phyloP scores from a whole-genome alignment of 2,888 invertebrate genomes.

The Diarsia rubi region DNA sequence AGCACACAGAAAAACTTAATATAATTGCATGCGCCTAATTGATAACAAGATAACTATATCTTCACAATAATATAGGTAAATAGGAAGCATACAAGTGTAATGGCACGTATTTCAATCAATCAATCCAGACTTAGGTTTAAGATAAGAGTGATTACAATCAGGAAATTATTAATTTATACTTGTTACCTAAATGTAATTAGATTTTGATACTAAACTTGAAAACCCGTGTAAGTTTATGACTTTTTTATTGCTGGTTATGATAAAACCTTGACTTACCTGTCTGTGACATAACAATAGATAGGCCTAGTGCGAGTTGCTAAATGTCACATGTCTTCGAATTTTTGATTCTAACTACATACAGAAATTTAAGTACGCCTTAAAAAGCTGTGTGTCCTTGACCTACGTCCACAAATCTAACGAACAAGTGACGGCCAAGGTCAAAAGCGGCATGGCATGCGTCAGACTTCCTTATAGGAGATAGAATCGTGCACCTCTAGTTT shows the following conservation, averaged over 20 bases:
- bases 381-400: neutral
- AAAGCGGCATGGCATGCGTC: neutral
- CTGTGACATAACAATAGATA: conserved; percentile 15
- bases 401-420: neutral
- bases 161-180: conserved; percentile 36
- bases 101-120: conserved; percentile 37
- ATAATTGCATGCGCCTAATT: conserved; percentile 16
- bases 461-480: neutral
- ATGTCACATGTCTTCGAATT: too few species aligned
- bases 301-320: too few species aligned
- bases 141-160: conserved; percentile 49
- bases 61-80: neutral
- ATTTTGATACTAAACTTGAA: conserved; percentile 18
- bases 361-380: neutral
- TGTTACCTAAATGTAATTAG: conserved; percentile 27
- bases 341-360: neutral
- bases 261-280: conserved; percentile 22
- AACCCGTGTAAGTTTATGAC: conserved; percentile 26
- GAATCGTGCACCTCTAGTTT: neutral
- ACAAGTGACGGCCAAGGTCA: conserved; percentile 19
- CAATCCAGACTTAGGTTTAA: conserved; percentile 20
- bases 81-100: conserved; percentile 11
- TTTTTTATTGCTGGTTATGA: conserved; percentile 20
- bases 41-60: neutral
- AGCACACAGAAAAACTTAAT: neutral